Conservation (phyloP, 2,888 invertebrate genomes). For the Hololepta plana region DNA sequence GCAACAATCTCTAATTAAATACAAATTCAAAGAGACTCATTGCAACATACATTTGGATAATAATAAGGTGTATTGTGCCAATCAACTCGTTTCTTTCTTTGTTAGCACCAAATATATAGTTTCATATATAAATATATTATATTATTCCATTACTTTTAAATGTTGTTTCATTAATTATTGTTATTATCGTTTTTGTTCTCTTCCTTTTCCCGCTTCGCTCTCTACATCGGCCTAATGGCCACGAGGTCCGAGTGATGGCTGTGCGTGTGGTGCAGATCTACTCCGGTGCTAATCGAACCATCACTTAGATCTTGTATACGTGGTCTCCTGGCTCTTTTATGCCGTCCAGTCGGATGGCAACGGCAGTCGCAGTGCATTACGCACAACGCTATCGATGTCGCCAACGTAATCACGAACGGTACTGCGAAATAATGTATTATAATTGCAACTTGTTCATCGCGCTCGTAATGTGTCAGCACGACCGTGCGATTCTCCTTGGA, state of each 20-base stretch:
- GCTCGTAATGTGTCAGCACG: conserved; percentile 67
- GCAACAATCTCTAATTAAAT: too few species aligned
- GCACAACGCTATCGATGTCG: conserved; percentile 70
- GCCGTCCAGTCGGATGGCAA: conserved; percentile 45
- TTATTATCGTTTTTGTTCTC: too few species aligned
- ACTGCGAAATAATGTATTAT: conserved; percentile 72
- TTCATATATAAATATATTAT: too few species aligned
- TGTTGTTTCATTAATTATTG: too few species aligned
- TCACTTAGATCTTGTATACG: conserved; percentile 44
- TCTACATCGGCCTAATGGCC: conserved; percentile 23
- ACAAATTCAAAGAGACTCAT: too few species aligned
- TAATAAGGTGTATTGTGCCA: too few species aligned
- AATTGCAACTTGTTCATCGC: conserved; percentile 63
- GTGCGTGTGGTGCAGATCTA: conserved; percentile 39
- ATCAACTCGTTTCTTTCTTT: too few species aligned
- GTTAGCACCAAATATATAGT: too few species aligned
- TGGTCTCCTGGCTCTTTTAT: conserved; percentile 43
- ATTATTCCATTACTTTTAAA: too few species aligned
- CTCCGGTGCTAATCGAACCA: conserved; percentile 52
- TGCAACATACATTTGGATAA: too few species aligned
- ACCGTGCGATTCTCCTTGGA: conserved; percentile 65
- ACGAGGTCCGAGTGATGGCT: conserved; percentile 25
- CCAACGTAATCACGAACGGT: conserved; percentile 66
- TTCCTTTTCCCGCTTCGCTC: too few species aligned
- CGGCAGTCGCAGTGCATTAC: conserved; percentile 77